phyloP scores from a whole-genome alignment of 2,888 invertebrate genomes.

The Lingula anatina region DNA sequence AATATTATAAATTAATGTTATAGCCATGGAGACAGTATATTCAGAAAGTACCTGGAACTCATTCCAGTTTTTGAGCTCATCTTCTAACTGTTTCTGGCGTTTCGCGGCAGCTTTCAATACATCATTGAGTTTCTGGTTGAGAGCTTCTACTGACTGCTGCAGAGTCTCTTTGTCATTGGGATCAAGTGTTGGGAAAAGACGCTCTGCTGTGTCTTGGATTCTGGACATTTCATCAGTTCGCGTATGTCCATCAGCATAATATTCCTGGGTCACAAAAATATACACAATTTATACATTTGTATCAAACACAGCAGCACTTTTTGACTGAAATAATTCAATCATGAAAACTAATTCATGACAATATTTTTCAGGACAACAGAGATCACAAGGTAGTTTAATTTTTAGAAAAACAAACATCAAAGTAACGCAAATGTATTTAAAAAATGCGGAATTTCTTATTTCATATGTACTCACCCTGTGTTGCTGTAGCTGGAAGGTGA shows the following conservation, averaged over 20 bases:
- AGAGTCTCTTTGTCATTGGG: slow-evolving; percentile 42
- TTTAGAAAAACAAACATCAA: no score
- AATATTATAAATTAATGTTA: no score
- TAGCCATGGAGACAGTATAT: no score
- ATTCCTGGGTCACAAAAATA: no score
- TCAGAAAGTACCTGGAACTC: slow-evolving; percentile 67
- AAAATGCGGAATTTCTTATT: no score
- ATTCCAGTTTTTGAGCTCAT: slow-evolving; percentile 78
- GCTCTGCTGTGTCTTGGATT: slow-evolving; percentile 38
- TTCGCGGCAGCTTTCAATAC: slow-evolving; percentile 78
- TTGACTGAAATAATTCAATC: no score
- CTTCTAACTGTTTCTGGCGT: slow-evolving; percentile 69
- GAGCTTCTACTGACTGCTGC: slow-evolving; percentile 50
- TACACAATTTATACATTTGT: no score
- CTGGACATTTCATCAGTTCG: slow-evolving; percentile 45
- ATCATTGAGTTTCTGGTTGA: slow-evolving; percentile 68
- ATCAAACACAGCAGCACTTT: no score
- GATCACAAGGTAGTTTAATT: no score
- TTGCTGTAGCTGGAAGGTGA: slow-evolving; percentile 75
- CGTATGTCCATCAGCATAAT: slow-evolving; percentile 43
- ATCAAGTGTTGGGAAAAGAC: slow-evolving; percentile 38
- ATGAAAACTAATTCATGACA: no score
- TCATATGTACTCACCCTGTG: slow-evolving; percentile 72
- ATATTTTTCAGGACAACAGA: no score
- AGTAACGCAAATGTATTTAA: no score